Conservation (phyloP, 1,140 invertebrate genomes). For the Chionoecetes opilio region DNA sequence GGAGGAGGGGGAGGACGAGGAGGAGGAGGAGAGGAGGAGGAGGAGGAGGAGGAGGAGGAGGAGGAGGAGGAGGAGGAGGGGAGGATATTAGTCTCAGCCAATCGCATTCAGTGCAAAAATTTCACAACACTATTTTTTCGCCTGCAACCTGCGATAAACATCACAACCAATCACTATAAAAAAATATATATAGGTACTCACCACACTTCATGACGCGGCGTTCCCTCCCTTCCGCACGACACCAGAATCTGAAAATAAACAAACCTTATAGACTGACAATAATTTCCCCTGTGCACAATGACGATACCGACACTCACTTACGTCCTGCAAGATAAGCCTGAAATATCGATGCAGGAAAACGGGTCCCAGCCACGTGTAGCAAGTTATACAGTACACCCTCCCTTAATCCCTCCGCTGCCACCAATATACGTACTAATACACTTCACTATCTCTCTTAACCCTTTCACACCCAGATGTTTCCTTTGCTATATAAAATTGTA, state of each 20-base stretch:
- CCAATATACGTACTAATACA: no score
- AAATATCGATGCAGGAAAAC: constrained; percentile 7
- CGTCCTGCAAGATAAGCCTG: constrained; percentile 16
- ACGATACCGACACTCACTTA: background rate
- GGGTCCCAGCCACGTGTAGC: background rate
- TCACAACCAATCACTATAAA: no score
- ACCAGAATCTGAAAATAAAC: background rate
- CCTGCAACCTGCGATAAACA: no score
- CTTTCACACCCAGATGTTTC: no score
- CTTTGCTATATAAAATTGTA: no score
- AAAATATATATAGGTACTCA: background rate
- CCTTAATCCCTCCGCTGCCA: background rate
- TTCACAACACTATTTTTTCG: no score
- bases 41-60: no score
- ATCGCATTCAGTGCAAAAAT: no score
- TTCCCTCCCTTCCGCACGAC: background rate
- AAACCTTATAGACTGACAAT: background rate
- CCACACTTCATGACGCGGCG: background rate
- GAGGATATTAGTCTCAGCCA: no score
- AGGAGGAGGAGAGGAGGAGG: no score
- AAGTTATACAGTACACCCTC: background rate
- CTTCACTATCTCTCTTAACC: background rate
- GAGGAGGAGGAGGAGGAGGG: no score
- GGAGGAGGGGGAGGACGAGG: no score
- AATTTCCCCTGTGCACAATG: constrained; percentile 16